phyloP scores from a whole-genome alignment of 2,888 invertebrate genomes.

The Eucera pruinosa region DNA sequence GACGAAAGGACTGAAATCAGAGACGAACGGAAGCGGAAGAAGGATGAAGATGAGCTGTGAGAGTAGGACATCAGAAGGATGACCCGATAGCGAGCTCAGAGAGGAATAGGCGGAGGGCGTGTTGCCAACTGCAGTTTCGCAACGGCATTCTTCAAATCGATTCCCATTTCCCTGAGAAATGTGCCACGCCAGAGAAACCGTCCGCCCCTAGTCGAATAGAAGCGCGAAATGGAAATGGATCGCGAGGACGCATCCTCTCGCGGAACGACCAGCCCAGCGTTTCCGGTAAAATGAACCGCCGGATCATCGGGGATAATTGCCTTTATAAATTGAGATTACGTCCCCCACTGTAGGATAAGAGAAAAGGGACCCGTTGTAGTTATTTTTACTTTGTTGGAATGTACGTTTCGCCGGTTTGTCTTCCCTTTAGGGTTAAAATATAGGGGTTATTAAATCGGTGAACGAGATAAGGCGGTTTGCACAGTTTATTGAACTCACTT shows the following conservation, averaged over 20 bases:
- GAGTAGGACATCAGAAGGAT: constrained; percentile 65
- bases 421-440: not conserved
- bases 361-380: not conserved
- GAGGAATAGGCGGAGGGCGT: constrained; percentile 75
- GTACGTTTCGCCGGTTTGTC: not conserved
- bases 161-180: constrained; percentile 78
- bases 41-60: constrained; percentile 49
- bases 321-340: constrained; percentile 42
- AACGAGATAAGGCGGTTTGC: too few species aligned
- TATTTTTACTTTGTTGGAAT: not conserved
- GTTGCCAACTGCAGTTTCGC: constrained; percentile 79
- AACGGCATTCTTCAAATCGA: constrained; percentile 77
- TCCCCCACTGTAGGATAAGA: not conserved
- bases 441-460: too few species aligned
- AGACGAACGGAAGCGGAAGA: constrained; percentile 43
- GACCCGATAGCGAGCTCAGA: constrained; percentile 59
- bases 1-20: constrained; percentile 6
- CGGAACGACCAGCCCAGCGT: constrained; percentile 40
- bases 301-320: constrained; percentile 47
- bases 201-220: constrained; percentile 48
- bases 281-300: constrained; percentile 40
- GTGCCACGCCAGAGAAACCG: constrained; percentile 60
- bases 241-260: constrained; percentile 39
- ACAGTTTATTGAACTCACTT: too few species aligned
- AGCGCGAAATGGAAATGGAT: constrained; percentile 68